These are phyloP conservation scores for Cisticola juncidis DNA, from an alignment of 2,113 vertebrate genomes.

Conservation along the genomic window DNA sequence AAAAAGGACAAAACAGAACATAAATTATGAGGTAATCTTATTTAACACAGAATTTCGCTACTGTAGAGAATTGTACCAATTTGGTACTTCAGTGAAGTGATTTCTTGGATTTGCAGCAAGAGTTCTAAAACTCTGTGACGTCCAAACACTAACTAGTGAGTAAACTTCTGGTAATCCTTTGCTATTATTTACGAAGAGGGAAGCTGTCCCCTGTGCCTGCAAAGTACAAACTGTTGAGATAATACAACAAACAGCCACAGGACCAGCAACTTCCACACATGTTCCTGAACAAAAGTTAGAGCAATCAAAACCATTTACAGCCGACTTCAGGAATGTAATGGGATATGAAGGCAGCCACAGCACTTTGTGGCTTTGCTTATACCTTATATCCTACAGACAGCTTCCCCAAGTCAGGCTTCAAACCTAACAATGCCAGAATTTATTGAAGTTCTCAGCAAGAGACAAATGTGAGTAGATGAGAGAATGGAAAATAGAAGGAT, in stretches of 20 bases:
- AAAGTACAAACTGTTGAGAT: background rate
- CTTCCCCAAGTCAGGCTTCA: background rate
- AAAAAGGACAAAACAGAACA: background rate
- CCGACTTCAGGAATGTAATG: conserved; percentile 15
- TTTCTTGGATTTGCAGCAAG: background rate
- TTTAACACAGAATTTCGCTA: background rate
- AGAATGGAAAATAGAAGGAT: background rate
- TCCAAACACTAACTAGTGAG: background rate
- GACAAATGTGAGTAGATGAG: background rate
- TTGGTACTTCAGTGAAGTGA: background rate
- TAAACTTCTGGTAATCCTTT: background rate
- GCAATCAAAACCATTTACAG: conserved; percentile 19
- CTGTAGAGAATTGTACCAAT: background rate
- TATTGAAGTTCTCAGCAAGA: background rate
- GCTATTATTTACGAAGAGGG: background rate
- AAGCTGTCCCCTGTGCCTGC: background rate
- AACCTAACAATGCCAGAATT: background rate
- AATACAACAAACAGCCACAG: background rate
- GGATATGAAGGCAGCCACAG: background rate
- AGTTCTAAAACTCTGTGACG: background rate
- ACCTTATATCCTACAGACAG: background rate
- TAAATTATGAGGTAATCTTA: background rate
- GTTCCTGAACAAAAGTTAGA: background rate
- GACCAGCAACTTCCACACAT: background rate
- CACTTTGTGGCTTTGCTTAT: background rate